Evolutionary conservation across 2,113 vertebrate genomes (phyloP).

Genomic region (Taxidea taxus): DNA sequence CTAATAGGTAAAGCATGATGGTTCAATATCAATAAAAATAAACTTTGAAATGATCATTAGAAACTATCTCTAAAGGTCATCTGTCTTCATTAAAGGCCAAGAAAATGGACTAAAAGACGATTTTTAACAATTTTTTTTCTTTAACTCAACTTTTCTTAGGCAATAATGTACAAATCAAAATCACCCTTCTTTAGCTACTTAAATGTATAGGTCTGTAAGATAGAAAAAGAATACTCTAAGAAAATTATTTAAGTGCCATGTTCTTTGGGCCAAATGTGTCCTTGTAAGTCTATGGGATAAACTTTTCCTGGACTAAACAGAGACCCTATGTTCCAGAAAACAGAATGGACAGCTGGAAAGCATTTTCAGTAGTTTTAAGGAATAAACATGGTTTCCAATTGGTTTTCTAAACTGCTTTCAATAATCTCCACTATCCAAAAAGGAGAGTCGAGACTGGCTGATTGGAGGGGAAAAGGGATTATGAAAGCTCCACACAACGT

Average conservation of each 20-base stretch:
- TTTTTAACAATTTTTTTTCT: not conserved
- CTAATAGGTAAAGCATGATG: not conserved
- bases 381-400: conserved; percentile 3
- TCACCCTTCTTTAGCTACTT: not conserved
- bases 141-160: not conserved
- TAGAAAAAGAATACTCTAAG: not conserved
- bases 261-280: not conserved
- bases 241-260: not conserved
- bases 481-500: not conserved
- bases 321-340: not conserved
- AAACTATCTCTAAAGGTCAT: not conserved
- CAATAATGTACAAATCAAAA: not conserved
- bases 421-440: conserved; percentile 18
- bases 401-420: not conserved
- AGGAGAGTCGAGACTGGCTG: not conserved
- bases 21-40: not conserved
- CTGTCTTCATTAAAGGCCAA: conserved; percentile 9
- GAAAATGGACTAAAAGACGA: not conserved
- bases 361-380: conserved; percentile 24
- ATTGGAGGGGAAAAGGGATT: not conserved
- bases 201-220: not conserved
- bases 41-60: not conserved
- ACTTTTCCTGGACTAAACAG: not conserved
- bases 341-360: not conserved
- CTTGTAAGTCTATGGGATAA: not conserved